Percentiles rank a stretch among this genome's conserved stretches.
Evolutionary conservation across 2,888 invertebrate species (phyloP).

Genomic region (Rhimphoctona megacephalus): DNA sequence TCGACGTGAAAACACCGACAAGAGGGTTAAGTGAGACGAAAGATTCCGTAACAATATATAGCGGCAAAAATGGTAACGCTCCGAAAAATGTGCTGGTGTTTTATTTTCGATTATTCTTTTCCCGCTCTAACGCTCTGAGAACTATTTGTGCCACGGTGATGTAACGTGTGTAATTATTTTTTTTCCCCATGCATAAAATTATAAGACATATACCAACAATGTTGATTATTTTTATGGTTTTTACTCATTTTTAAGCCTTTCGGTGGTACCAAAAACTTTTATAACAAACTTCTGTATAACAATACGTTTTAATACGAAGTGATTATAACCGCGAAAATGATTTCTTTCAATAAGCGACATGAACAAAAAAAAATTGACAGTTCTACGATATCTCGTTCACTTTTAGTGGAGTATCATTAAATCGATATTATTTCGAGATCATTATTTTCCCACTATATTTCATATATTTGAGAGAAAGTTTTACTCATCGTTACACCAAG

Average conservation of each 20-base stretch:
- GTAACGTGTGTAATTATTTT: constrained; percentile 12
- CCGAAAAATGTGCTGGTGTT: constrained; percentile 15
- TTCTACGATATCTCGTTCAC: not conserved
- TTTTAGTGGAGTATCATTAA: not conserved
- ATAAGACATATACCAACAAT: not conserved
- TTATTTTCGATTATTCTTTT: constrained; percentile 26
- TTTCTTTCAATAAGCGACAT: not conserved
- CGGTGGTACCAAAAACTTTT: not conserved
- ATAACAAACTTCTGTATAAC: not conserved
- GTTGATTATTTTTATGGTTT: not conserved
- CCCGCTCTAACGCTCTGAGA: constrained; percentile 41
- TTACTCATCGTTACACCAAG: not conserved
- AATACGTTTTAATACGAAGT: not conserved
- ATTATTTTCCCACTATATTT: not conserved
- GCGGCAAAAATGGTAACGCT: constrained; percentile 47
- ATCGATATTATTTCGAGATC: not conserved
- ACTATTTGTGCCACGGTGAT: constrained; percentile 27
- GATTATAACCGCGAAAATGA: not conserved
- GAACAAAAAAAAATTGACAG: not conserved
- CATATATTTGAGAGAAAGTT: constrained; percentile 28
- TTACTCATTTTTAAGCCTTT: not conserved
- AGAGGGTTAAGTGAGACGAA: not conserved
- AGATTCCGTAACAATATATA: constrained; percentile 17
- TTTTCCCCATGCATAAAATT: not conserved
- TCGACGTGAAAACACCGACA: not conserved